phyloP scores from a whole-genome alignment of 2,888 invertebrate genomes.

The Apantesis nais region DNA sequence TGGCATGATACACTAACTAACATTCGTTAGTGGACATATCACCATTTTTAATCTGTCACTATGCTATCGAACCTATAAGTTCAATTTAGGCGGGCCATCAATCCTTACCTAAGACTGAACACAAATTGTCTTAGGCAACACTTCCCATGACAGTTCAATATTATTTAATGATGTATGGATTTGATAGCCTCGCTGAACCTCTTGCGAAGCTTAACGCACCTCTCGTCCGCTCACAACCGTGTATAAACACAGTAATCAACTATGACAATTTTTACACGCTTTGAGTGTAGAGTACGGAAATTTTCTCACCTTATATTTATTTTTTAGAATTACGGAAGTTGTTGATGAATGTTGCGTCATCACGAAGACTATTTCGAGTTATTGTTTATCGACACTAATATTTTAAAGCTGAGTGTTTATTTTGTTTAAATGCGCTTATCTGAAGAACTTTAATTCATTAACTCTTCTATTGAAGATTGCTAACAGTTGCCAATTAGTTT shows the following conservation, averaged over 20 bases:
- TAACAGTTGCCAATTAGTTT: background rate
- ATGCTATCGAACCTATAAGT: constrained; percentile 23
- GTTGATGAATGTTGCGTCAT: constrained; percentile 38
- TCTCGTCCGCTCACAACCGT: constrained; percentile 30
- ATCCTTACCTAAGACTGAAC: constrained; percentile 41
- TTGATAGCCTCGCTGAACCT: constrained; percentile 52
- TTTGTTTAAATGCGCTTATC: background rate
- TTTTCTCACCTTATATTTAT: constrained; percentile 41
- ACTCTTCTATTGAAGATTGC: background rate
- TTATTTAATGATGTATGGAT: constrained; percentile 67
- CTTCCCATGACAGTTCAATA: constrained; percentile 66
- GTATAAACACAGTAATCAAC: constrained; percentile 47
- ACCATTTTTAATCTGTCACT: constrained; percentile 33
- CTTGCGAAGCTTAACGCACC: constrained; percentile 19
- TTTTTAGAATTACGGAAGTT: constrained; percentile 42
- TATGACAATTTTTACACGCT: constrained; percentile 47
- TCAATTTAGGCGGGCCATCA: constrained; percentile 34
- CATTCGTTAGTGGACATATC: constrained; percentile 29
- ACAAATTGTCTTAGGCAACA: constrained; percentile 62
- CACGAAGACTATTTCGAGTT: constrained; percentile 1
- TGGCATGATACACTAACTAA: constrained; percentile 19
- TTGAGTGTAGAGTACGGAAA: constrained; percentile 39
- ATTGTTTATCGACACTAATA: background rate
- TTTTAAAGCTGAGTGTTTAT: background rate
- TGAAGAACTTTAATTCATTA: background rate